These are phyloP conservation scores for Bombycilla garrulus DNA, from an alignment of 2,113 vertebrate species.

Conservation along the genomic window DNA sequence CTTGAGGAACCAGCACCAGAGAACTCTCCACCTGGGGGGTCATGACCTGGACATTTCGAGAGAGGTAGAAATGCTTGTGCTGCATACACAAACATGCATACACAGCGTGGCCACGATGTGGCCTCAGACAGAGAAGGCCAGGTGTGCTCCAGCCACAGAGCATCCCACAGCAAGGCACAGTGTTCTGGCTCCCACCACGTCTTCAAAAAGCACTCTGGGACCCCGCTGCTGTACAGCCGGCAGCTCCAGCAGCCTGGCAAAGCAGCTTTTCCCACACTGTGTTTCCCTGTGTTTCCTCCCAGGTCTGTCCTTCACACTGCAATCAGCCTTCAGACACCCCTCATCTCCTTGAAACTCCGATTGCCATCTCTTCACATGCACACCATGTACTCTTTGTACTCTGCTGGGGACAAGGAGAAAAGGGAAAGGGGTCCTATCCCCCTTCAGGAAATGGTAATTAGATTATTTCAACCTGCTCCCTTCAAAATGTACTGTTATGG, in stretches of 20 bases:
- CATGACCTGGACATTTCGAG: neutral
- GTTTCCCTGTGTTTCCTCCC: neutral
- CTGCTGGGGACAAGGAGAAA: neutral
- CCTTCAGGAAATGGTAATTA: neutral
- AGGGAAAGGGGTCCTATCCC: neutral
- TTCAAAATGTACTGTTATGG: neutral
- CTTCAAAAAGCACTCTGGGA: neutral
- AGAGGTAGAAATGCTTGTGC: neutral
- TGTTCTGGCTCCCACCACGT: rapidly evolving
- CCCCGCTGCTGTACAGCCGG: neutral
- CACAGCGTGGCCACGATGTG: rapidly evolving
- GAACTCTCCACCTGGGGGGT: neutral
- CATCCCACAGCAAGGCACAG: neutral
- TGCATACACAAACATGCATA: neutral
- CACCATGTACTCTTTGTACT: neutral
- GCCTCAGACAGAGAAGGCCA: neutral
- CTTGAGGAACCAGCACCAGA: neutral
- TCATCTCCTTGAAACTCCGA: neutral
- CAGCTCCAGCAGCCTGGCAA: neutral
- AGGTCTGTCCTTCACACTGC: neutral
- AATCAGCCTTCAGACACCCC: neutral
- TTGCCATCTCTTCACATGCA: neutral
- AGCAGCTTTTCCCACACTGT: neutral
- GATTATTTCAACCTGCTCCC: neutral
- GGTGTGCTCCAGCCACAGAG: neutral